Base-by-base conservation (phyloP, 2,113 vertebrate genomes). In the Gallinago undulata region DNA sequence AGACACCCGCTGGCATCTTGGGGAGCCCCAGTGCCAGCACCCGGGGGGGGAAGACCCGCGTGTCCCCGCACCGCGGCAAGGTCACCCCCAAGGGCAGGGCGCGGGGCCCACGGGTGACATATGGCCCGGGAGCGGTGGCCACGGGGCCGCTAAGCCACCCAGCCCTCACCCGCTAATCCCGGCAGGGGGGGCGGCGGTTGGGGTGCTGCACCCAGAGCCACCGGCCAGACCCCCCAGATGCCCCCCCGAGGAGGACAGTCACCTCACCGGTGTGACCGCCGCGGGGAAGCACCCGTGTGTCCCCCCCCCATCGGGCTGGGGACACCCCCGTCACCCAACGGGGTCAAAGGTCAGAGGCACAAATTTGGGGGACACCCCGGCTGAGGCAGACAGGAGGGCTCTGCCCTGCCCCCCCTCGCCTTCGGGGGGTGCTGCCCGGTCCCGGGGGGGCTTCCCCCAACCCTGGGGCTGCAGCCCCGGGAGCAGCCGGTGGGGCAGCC, bases 11-110 rank as follows among this genome's bases (percentile, higher is more conserved):
- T 1, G 22, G 50, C 66, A 30, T 31, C 48, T 18, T 28, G 37
- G 60, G 60, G 60, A 62, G 16, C 10, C 41, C 50, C 1, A 4
- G 3, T 1, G 31, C 2, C 2, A 63, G 33, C 55, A 30, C 35
- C 69, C 43, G 6, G 17, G 17, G 47, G 47, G 47, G 76, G 7
- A 37, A 37, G 72, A 63, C 81, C 6, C 23, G 16, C 31, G 11
- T 59, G 47, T 66, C 79, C 60, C 64, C 0, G 2, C 12, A 2
- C 57, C 7, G 9, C 76, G 75, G 35, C 93, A 95, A 95, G 95
- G 95, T 94, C 95, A 93, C 84, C 92, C 94, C 81, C 95, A 95
- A 95, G 95, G 94, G 94, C 94, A 91, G 92, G 94, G 94, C 23
- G 59, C 4, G 39, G 83, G 83, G 83, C 95, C 89, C 91, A 87